Evolutionary conservation across 2,113 vertebrate species (phyloP), one percentile per base, ranked within the genome.

Genomic region (Heterochromis multidens): DNA sequence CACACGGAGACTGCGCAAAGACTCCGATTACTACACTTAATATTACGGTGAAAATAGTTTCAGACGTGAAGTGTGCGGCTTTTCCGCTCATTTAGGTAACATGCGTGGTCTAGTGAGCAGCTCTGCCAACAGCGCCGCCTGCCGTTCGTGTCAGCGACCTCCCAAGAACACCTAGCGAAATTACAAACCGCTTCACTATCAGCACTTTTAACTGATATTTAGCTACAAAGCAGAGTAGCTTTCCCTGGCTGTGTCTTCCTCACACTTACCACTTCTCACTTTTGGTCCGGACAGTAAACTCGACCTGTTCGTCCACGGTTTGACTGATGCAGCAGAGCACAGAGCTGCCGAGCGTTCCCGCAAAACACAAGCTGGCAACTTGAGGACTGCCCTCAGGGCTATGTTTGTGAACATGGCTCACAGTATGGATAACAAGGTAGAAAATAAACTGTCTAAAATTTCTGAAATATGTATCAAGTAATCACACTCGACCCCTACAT

Each of bases 311-410:
- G 70, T 89, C 77, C 83, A 56, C 5, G 81, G 46, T 33, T 23
- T 79, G 8, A 77, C 60, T 0, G 79, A 58, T 27, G 81, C 52
- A n/a, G 78, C 63, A 1, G 80, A 77, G 43, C 83, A 72, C 27
- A 95, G 58, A 1, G 80, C 56, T 74, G 43, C 67, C 14, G 74
- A 82, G 81, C 92, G 91, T 79, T 93, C 91, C 1, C 93, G 76
- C 3, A 95, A 63, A 79, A 91, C 67, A 14, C 74, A 65, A 2
- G 43, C 74, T 1, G 93, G 85, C 1, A 85, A 79, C 29, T 80
- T 93, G 35, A 96, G 25, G 4, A 88, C 43, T 14, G 79, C 61
- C 78, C 94, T 91, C 49, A 96, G 72, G 27, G 90, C 85, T 21
- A 92, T 67, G 60, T 49, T 88, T 3, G 84, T 17, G 3, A 94